Conservation (phyloP, 2,113 vertebrate genomes). For the Corythoichthys haematopterus region DNA sequence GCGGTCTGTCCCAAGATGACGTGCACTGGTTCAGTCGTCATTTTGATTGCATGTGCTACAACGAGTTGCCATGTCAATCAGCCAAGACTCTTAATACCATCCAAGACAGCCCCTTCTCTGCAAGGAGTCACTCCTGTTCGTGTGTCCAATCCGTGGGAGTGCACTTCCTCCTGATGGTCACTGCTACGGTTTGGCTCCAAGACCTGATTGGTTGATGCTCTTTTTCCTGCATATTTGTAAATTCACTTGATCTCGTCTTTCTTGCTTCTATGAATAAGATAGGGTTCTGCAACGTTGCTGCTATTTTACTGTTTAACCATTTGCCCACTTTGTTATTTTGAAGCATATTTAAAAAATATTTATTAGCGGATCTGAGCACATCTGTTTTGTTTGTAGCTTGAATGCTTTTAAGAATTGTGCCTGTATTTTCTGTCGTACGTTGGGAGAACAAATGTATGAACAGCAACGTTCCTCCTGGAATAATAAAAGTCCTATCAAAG, state of each 20-base stretch:
- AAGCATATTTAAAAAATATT: too few species aligned
- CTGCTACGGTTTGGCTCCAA: not conserved
- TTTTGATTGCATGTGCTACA: constrained; percentile 77
- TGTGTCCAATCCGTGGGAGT: too few species aligned
- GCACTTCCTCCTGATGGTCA: not conserved
- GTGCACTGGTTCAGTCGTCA: constrained; percentile 56
- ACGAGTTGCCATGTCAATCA: constrained; percentile 47
- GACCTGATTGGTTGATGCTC: not conserved
- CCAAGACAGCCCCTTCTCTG: accelerated
- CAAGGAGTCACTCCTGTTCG: accelerated
- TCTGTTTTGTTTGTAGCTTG: too few species aligned
- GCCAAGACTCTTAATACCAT: not conserved
- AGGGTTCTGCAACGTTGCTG: not conserved
- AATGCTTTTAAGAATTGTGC: too few species aligned
- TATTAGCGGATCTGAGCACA: too few species aligned
- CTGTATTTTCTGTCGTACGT: too few species aligned
- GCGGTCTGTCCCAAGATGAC: constrained; percentile 67
- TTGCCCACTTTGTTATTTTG: too few species aligned
- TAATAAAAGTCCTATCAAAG: too few species aligned
- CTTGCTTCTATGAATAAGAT: not conserved
- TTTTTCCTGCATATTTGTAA: not conserved
- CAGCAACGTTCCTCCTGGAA: too few species aligned
- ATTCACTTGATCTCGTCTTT: too few species aligned
- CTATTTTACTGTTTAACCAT: not conserved
- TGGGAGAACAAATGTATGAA: too few species aligned